Evolutionary conservation across 2,113 vertebrate genomes (phyloP), one percentile per base, ranked within the genome.

Genomic region (Platichthys flesus): DNA sequence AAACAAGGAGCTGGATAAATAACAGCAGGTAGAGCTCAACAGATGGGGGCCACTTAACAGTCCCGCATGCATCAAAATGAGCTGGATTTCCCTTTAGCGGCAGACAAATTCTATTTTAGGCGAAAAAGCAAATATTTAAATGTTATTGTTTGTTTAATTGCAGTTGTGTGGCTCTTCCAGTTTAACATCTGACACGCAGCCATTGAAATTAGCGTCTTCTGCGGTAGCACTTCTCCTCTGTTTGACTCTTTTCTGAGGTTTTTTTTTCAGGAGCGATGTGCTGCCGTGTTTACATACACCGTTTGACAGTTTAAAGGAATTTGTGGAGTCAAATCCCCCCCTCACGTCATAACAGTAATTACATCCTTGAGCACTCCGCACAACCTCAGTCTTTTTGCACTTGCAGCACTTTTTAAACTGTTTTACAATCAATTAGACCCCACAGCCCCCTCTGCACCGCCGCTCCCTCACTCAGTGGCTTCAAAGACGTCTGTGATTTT

Each of bases 1-100:
- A 97, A 97, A 97, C 95, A 96, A 94, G 95, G 92, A 88, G 92
- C 93, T 95, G 95, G 95, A 97, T 97, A 97, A 97, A 98, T 97
- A 97, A 96, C 96, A 96, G 95, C 95, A 96, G 95, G 95, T 96
- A 95, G 94, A 96, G 92, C 91, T 85, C 90, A 88, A 93, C 95
- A 96, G 96, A 96, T 96, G 95, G 96, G 93, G 93, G 91, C 95
- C 95, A 94, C 94, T 95, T 89, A 87, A 92, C 92, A 90, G 9
- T 91, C 90, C 94, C 90, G 92, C 86, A 91, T 95, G 93, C 94
- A 93, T 93, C 89, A 93, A 94, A 92, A 93, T 86, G 82, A 66
- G 90, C 79, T 91, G 91, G 85, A 78, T 88, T 91, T 31, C 31
- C 67, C 90, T 79, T 73, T 35, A 54, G 21, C 52, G 2, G 20